Evolutionary conservation across 2,797 vertebrate genomes (phyloP).

Genomic region (Poecilia wingei): DNA sequence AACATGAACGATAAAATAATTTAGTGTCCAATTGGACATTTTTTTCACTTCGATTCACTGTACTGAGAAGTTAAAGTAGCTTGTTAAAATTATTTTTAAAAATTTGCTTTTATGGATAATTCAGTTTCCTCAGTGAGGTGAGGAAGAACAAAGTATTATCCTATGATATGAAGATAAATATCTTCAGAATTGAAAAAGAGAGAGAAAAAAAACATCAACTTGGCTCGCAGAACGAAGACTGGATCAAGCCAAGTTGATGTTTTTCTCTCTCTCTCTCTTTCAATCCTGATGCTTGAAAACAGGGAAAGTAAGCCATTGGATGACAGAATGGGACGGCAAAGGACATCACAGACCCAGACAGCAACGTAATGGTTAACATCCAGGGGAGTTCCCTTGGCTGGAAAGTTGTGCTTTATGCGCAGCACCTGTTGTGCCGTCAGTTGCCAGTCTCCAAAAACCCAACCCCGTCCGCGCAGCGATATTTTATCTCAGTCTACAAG

Average conservation of each 20-base stretch:
- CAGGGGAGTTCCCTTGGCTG: constrained; percentile 80
- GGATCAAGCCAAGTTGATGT: background rate
- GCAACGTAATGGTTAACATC: constrained; percentile 77
- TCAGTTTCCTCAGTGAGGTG: background rate
- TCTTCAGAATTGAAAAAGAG: too few relatives aligned
- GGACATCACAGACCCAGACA: constrained; percentile 40
- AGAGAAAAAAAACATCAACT: too few relatives aligned
- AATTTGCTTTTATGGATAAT: background rate
- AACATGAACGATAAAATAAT: constrained; percentile 38
- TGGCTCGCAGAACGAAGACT: too few relatives aligned
- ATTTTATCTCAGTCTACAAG: constrained; percentile 66
- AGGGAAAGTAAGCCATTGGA: background rate
- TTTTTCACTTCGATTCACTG: constrained; percentile 35
- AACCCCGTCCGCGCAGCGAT: constrained; percentile 56
- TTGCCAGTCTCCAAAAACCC: constrained; percentile 75
- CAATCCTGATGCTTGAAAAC: background rate
- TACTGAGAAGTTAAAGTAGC: constrained; percentile 15
- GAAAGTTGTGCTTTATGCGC: constrained; percentile 77
- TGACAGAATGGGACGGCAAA: background rate
- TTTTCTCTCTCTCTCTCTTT: background rate
- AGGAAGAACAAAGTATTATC: background rate
- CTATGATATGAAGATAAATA: background rate
- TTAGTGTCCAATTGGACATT: constrained; percentile 9
- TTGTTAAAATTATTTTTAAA: background rate
- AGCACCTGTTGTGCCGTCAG: constrained; percentile 90